Conservation (phyloP, 2,888 invertebrate genomes). For the Frankliniella fusca region DNA sequence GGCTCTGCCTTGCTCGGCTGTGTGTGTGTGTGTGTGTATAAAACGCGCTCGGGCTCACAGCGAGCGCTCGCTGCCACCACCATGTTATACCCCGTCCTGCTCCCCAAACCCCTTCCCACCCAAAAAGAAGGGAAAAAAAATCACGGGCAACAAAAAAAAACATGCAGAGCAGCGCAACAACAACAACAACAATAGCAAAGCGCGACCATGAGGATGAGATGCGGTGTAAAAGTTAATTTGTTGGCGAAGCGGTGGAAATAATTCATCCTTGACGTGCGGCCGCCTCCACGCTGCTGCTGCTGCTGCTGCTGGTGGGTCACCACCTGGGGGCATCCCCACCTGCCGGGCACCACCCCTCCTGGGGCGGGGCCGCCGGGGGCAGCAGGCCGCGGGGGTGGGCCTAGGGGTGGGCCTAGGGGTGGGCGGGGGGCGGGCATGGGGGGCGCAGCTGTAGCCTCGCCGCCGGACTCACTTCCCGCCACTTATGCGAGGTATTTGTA, state of each 20-base stretch:
- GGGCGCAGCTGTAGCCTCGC: conserved; percentile 35
- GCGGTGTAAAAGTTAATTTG: too few species aligned
- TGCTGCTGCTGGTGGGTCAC: too few species aligned
- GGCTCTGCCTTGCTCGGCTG: background rate
- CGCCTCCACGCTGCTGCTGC: too few species aligned
- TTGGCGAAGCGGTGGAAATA: too few species aligned
- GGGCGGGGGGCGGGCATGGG: conserved; percentile 38
- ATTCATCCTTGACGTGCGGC: too few species aligned
- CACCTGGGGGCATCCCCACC: too few species aligned
- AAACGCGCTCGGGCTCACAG: background rate
- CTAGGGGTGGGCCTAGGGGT: conserved; percentile 36
- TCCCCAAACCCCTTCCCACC: background rate
- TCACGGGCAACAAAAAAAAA: too few species aligned
- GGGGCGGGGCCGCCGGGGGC: conserved; percentile 41
- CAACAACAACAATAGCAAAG: too few species aligned
- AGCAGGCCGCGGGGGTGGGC: conserved; percentile 55
- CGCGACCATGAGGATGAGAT: too few species aligned
- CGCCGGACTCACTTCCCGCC: background rate
- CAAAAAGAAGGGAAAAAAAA: background rate
- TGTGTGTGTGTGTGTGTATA: background rate
- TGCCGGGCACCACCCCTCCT: conserved; percentile 53
- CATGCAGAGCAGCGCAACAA: too few species aligned
- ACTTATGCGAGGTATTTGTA: too few species aligned
- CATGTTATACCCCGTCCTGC: background rate
- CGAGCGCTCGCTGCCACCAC: background rate